Conservation (phyloP, 2,797 vertebrate genomes). For the Poecilia velifera region DNA sequence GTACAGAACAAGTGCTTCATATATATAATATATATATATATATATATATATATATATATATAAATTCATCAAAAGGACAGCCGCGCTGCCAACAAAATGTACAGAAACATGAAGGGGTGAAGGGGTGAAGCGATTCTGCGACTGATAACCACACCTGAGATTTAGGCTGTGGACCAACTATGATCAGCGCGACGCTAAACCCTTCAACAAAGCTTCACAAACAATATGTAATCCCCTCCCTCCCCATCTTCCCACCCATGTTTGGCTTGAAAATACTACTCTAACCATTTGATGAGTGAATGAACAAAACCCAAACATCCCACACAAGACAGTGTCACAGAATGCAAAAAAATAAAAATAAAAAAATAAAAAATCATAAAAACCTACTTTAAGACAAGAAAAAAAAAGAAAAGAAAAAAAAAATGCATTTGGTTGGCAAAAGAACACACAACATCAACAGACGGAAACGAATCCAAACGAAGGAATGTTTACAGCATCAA, state of each 20-base stretch:
- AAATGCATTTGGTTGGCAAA: conserved; percentile 70
- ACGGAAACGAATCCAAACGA: conserved; percentile 62
- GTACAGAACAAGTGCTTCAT: conserved; percentile 80
- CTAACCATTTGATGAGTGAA: conserved; percentile 48
- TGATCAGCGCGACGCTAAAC: conserved; percentile 33
- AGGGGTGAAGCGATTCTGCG: conserved; percentile 6
- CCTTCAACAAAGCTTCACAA: conserved; percentile 51
- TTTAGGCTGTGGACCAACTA: conserved; percentile 16
- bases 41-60: neutral
- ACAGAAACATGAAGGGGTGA: conserved; percentile 46
- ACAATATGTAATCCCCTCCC: conserved; percentile 25
- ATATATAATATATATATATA: conserved; percentile 25
- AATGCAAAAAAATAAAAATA: conserved; percentile 10
- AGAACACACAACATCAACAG: conserved; percentile 63
- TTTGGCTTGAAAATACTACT: conserved; percentile 51
- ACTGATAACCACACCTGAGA: conserved; percentile 26
- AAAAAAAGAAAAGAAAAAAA: conserved; percentile 40
- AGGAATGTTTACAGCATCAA: conserved; percentile 81
- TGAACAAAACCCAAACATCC: conserved; percentile 43
- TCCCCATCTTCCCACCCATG: neutral
- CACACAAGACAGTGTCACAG: conserved; percentile 51
- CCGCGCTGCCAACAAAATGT: conserved; percentile 66
- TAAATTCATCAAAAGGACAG: conserved; percentile 60
- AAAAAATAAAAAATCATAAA: conserved; percentile 30
- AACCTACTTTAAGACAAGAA: conserved; percentile 45